Evolutionary conservation across 2,888 invertebrate genomes (phyloP).

Genomic region (Isotomurus palustris): DNA sequence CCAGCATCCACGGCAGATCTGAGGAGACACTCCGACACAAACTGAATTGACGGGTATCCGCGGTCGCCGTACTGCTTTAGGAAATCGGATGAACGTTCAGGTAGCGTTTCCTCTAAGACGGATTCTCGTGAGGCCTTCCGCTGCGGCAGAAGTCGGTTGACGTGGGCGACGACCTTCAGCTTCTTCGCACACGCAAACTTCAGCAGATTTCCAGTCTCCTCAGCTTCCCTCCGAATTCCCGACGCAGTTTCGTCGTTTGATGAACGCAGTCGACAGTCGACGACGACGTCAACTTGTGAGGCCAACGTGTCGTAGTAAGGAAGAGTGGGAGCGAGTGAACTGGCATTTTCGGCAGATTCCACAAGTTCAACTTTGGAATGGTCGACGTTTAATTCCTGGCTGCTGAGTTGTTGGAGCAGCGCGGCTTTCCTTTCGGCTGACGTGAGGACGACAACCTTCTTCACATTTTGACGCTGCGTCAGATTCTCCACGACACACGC

Average conservation of each 20-base stretch:
- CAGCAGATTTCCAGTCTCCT: constrained; percentile 28
- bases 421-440: too few relatives aligned
- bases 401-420: neutral
- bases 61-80: constrained; percentile 24
- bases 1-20: constrained; percentile 20
- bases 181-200: constrained; percentile 24
- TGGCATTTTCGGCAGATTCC: constrained; percentile 7
- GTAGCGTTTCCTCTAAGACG: neutral
- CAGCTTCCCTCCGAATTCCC: too few relatives aligned
- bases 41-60: constrained; percentile 32
- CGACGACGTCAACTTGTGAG: constrained; percentile 20
- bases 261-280: too few relatives aligned
- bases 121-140: constrained; percentile 6
- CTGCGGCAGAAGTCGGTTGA: too few relatives aligned
- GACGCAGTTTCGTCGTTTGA: too few relatives aligned
- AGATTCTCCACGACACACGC: too few relatives aligned
- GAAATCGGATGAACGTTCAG: neutral
- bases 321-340: constrained; percentile 6
- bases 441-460: too few relatives aligned
- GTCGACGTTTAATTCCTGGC: neutral
- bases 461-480: too few relatives aligned
- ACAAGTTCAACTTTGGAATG: too few relatives aligned
- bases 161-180: constrained; percentile 30
- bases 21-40: constrained; percentile 30
- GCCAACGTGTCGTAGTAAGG: constrained; percentile 18